Percentiles rank a stretch among this genome's conserved stretches.
Conservation (phyloP, 2,888 invertebrate species). For the Eristalis intricaria region DNA sequence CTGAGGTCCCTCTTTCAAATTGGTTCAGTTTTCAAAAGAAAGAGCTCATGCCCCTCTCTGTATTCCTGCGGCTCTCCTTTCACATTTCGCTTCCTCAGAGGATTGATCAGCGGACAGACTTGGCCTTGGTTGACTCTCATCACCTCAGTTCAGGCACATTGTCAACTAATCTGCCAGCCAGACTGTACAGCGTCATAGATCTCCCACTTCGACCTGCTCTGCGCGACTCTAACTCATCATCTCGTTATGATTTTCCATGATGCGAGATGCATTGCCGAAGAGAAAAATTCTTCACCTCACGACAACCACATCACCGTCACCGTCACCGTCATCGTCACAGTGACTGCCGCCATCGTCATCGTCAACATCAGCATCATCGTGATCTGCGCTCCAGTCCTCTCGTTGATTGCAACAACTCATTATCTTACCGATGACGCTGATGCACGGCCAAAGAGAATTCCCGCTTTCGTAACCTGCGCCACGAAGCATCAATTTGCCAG, state of each 20-base stretch:
- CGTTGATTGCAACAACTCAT: constrained; percentile 72
- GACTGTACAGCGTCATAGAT: constrained; percentile 56
- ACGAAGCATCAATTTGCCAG: constrained; percentile 63
- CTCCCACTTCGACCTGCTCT: constrained; percentile 20
- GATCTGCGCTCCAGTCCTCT: constrained; percentile 66
- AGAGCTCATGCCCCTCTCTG: neutral
- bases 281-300: constrained; percentile 70
- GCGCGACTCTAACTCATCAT: constrained; percentile 65
- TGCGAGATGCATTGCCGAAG: constrained; percentile 43
- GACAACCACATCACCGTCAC: constrained; percentile 61
- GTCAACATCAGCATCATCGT: constrained; percentile 61
- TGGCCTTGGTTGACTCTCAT: too few species aligned
- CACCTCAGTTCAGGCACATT: neutral
- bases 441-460: constrained; percentile 34
- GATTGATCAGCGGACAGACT: too few species aligned
- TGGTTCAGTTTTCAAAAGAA: neutral
- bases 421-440: constrained; percentile 57
- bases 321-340: constrained; percentile 35
- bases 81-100: too few species aligned
- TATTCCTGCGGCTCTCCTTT: neutral
- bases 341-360: constrained; percentile 30
- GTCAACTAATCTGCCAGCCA: constrained; percentile 2
- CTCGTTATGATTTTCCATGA: constrained; percentile 68
- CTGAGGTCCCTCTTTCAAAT: too few species aligned
- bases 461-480: constrained; percentile 34